Conservation (phyloP, 2,888 invertebrate species). For the Sarcophaga rosellei region DNA sequence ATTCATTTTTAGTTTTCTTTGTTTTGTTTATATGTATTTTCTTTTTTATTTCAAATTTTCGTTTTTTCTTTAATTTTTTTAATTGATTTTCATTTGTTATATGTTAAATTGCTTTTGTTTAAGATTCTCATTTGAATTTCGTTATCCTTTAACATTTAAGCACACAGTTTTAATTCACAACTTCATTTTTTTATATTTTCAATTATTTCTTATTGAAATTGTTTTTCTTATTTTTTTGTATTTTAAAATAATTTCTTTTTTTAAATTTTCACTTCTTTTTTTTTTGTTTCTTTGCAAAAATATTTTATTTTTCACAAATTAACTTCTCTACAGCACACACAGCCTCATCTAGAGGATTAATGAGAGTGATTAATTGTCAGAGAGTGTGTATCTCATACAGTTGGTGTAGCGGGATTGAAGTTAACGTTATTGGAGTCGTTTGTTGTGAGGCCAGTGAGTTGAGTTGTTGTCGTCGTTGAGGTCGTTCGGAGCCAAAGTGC, state of each 20-base stretch:
- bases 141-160: neutral
- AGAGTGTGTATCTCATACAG: constrained; percentile 33
- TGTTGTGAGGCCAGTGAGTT: constrained; percentile 15
- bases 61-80: neutral
- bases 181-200: constrained; percentile 11
- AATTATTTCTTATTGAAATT: constrained; percentile 7
- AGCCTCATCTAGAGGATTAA: constrained; percentile 64
- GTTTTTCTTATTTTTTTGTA: constrained; percentile 16
- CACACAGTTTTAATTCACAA: neutral
- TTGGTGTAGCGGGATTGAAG: constrained; percentile 18
- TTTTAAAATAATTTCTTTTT: neutral
- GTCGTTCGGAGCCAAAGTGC: constrained; percentile 45
- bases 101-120: neutral
- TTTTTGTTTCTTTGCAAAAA: constrained; percentile 34
- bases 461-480: constrained; percentile 1
- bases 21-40: constrained; percentile 19
- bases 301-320: constrained; percentile 53
- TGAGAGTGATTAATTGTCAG: constrained; percentile 67
- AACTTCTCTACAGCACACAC: constrained; percentile 50
- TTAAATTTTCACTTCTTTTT: neutral
- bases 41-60: constrained; percentile 5
- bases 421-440: neutral
- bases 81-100: neutral
- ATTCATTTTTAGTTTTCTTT: constrained; percentile 71
- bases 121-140: neutral